phyloP scores from a whole-genome alignment of 2,797 vertebrate species.

The Cuculus canorus region DNA sequence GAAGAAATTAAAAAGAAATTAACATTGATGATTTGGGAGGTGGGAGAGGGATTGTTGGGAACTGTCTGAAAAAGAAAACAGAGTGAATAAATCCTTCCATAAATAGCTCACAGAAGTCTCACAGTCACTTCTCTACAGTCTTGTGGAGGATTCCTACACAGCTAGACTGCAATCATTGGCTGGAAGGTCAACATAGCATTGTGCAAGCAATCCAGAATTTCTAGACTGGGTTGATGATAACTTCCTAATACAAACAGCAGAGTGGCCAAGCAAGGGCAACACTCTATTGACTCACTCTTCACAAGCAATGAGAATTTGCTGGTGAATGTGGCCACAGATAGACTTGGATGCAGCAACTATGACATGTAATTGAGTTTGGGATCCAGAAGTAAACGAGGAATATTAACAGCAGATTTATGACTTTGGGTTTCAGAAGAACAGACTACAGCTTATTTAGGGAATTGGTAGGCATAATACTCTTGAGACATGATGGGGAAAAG shows the following conservation, averaged over 20 bases:
- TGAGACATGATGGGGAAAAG: neutral
- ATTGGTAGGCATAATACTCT: neutral
- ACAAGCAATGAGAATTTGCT: neutral
- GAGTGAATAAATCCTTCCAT: neutral
- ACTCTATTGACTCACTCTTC: neutral
- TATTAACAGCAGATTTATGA: neutral
- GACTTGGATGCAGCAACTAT: neutral
- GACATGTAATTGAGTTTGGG: neutral
- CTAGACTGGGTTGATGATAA: neutral
- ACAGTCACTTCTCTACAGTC: neutral
- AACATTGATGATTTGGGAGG: too few relatives aligned
- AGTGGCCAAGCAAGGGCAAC: neutral
- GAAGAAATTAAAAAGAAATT: neutral
- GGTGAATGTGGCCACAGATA: neutral
- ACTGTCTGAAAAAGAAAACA: neutral
- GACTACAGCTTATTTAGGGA: neutral
- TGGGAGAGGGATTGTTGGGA: neutral
- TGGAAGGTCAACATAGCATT: neutral
- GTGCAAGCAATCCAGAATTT: neutral
- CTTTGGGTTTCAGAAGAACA: neutral
- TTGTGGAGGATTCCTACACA: neutral
- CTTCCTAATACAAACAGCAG: neutral
- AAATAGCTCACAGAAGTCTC: neutral
- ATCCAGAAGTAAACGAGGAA: neutral
- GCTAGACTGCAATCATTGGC: neutral